These are phyloP conservation scores for Eulemur albifrons DNA, from an alignment of 2,797 vertebrate species.

Conservation along the genomic window DNA sequence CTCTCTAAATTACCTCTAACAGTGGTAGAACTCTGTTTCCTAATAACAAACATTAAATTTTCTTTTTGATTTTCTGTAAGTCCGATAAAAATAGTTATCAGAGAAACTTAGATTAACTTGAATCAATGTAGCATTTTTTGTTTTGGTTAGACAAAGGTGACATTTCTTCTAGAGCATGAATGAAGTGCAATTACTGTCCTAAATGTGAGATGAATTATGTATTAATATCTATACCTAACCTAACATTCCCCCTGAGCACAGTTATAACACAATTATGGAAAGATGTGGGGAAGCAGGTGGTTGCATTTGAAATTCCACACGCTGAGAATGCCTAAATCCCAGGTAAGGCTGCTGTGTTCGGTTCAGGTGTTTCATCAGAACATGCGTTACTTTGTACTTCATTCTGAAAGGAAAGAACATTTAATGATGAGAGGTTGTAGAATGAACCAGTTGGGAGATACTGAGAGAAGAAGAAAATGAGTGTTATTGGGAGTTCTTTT, in stretches of 20 bases:
- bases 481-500: background rate
- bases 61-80: background rate
- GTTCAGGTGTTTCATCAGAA: background rate
- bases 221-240: background rate
- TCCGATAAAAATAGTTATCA: background rate
- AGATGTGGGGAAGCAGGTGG: background rate
- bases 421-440: background rate
- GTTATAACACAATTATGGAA: background rate
- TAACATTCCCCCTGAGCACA: background rate
- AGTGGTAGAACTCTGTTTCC: background rate
- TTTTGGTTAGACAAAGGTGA: background rate
- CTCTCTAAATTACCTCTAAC: background rate
- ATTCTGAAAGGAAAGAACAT: background rate
- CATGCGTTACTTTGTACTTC: background rate
- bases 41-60: background rate
- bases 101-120: background rate
- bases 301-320: background rate
- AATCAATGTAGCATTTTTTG: background rate
- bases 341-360: background rate
- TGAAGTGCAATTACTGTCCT: background rate
- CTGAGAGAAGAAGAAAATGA: background rate
- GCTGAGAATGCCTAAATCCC: background rate
- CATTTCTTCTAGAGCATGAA: background rate
- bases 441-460: background rate
- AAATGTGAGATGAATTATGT: background rate